Evolutionary conservation across 2,888 invertebrate species (phyloP).

Genomic region (Priocnemis perturbator): DNA sequence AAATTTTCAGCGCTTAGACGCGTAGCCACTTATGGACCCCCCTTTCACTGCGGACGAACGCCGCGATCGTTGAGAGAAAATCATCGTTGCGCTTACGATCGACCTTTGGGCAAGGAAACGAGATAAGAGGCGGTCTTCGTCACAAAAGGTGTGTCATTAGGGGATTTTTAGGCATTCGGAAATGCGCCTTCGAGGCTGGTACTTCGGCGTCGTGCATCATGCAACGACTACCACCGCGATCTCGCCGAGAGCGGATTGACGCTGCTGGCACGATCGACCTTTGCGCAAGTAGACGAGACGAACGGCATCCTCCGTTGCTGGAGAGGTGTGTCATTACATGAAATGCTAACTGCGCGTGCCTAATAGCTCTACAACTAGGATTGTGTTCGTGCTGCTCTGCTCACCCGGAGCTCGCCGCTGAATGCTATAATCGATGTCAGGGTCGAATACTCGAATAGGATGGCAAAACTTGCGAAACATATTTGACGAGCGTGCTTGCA

Average conservation of each 20-base stretch:
- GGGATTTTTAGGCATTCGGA: slow-evolving; percentile 20
- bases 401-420: slow-evolving; percentile 48
- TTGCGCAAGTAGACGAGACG: slow-evolving; percentile 54
- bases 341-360: slow-evolving; percentile 62
- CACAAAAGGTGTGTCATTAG: slow-evolving; percentile 15
- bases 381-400: slow-evolving; percentile 45
- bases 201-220: neutral
- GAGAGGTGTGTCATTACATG: slow-evolving; percentile 62
- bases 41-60: no score
- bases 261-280: slow-evolving; percentile 53
- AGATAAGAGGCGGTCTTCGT: neutral
- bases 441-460: slow-evolving; percentile 39
- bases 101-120: neutral
- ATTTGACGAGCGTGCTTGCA: no score
- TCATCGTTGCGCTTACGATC: neutral
- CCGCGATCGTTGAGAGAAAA: slow-evolving; percentile 1
- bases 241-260: slow-evolving; percentile 27
- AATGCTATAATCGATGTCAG: slow-evolving; percentile 54
- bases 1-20: neutral
- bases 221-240: slow-evolving; percentile 28
- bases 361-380: slow-evolving; percentile 55
- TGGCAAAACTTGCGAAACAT: slow-evolving; percentile 38
- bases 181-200: slow-evolving; percentile 22
- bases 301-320: slow-evolving; percentile 49
- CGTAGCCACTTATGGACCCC: no score